A percentile compares a stretch with the other conserved stretches of the same genome.
These are phyloP conservation scores for Halichoerus grypus DNA, from an alignment of 2,113 vertebrate genomes.

Conservation along the genomic window DNA sequence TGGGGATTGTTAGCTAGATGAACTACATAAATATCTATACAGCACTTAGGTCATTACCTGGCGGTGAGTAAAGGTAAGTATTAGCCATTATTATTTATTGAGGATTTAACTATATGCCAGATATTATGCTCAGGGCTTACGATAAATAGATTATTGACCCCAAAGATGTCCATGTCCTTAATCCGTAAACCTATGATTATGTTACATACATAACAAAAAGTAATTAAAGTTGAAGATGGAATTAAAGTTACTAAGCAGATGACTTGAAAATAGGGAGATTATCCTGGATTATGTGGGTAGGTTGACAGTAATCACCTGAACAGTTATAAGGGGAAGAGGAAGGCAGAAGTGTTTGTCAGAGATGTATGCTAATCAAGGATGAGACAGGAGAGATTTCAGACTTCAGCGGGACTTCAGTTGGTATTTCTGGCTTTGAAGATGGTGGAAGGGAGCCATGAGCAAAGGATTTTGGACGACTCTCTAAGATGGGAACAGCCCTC, in stretches of 20 bases:
- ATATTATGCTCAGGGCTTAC: background rate
- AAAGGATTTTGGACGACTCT: too few relatives aligned
- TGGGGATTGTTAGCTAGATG: background rate
- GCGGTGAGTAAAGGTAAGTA: background rate
- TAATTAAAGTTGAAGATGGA: background rate
- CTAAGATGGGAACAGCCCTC: background rate
- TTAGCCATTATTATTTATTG: background rate
- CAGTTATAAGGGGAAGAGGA: background rate
- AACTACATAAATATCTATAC: background rate
- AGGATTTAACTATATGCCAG: background rate
- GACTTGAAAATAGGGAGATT: background rate
- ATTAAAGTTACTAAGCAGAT: background rate
- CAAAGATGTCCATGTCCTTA: background rate
- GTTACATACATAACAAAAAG: background rate
- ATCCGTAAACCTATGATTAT: background rate
- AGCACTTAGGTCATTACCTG: background rate
- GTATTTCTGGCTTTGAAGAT: background rate
- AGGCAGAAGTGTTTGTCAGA: background rate
- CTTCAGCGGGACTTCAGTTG: accelerated
- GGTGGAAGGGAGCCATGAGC: too few relatives aligned
- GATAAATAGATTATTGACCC: background rate
- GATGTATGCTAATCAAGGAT: background rate
- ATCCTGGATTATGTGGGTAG: background rate
- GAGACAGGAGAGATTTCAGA: background rate
- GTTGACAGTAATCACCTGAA: background rate